phyloP scores from a whole-genome alignment of 2,888 invertebrate species.

The Leptinotarsa peninsularis region DNA sequence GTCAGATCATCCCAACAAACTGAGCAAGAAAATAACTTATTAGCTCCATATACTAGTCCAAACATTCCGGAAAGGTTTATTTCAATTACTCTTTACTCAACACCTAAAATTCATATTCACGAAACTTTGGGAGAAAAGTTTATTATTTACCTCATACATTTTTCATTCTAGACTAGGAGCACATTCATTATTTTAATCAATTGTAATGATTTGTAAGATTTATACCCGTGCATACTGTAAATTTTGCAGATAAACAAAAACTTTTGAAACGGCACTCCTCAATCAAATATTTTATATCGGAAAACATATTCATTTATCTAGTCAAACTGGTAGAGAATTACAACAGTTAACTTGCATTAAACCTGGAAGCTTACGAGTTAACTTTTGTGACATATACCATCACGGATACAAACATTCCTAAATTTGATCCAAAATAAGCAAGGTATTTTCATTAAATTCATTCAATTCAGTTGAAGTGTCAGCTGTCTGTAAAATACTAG shows the following conservation, averaged over 20 bases:
- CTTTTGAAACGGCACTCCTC: not conserved
- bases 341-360: conserved; percentile 7
- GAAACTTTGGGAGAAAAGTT: not conserved
- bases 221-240: not conserved
- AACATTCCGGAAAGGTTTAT: not conserved
- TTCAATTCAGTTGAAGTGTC: conserved; percentile 18
- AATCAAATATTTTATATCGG: not conserved
- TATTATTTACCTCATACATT: not conserved
- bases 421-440: not conserved
- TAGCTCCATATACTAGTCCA: not conserved
- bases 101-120: not conserved
- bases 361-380: not conserved
- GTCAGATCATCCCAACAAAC: not conserved
- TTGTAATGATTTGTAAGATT: not conserved
- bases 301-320: conserved; percentile 11
- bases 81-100: not conserved
- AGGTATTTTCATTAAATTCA: not conserved
- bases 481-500: conserved; percentile 11
- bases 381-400: not conserved
- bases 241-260: not conserved
- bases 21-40: not conserved
- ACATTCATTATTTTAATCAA: not conserved
- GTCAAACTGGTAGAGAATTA: not conserved
- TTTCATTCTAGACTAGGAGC: not conserved
- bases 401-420: not conserved